Evolutionary conservation across 2,888 invertebrate species (phyloP), one percentile per base, ranked within the genome.

Genomic region (Tortrix viridana): DNA sequence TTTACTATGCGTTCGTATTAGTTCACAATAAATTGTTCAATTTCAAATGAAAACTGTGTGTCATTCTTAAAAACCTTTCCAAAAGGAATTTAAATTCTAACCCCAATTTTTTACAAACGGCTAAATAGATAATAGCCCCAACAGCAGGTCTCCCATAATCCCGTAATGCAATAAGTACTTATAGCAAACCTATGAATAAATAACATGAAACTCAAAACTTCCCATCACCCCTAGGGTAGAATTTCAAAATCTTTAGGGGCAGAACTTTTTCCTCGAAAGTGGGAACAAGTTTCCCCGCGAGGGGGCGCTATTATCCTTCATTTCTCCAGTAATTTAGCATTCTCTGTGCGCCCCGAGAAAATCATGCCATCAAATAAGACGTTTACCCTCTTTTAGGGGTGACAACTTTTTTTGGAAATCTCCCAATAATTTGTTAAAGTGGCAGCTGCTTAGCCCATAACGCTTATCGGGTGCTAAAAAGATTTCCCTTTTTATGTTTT

Each of bases 301-400:
- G 81, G 83, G 83, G 77, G 81, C 78, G 81, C 90, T 87, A 91
- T 91, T 92, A 91, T 91, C 91, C 91, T 90, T 90, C 89, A 91
- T 92, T 91, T 90, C 89, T 79, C 81, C 79, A 80, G 89, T 88
- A 90, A 91, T 91, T 91, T 91, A 89, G 89, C 90, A 90, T 89
- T 91, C 88, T 84, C 81, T 74, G 78, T 82, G 81, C 85, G 85
- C 89, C 81, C 76, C 80, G 73, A 73, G 81, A 85, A 84, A 88
- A 89, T 89, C 89, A 85, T 85, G 90, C 91, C 88, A 91, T 91
- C 89, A 89, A 89, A 88, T 84, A 83, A 84, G 83, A 79, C 79
- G 82, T 80, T 79, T 80, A 81, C 85, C 88, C 87, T 84, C 84
- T 79, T 78, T 77, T 72, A 72, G 74, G 86, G 89, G 88, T 84